Conservation (phyloP, 2,888 invertebrate genomes). For the Drosophila meridiana region DNA sequence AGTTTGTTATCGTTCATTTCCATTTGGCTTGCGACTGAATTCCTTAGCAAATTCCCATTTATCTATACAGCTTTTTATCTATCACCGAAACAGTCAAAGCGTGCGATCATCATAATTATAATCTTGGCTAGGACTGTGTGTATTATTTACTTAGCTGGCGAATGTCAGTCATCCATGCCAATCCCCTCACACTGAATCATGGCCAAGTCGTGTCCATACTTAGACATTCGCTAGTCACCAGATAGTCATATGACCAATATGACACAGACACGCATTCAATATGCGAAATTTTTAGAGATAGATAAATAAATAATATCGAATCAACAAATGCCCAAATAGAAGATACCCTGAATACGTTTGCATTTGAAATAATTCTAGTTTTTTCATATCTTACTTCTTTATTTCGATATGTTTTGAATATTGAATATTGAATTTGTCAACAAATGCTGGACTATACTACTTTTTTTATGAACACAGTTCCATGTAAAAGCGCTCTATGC, state of each 20-base stretch:
- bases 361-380: background rate
- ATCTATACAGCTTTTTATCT: slow-evolving; percentile 18
- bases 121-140: slow-evolving; percentile 11
- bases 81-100: slow-evolving; percentile 1
- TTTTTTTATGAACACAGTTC: background rate
- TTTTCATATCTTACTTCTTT: no score
- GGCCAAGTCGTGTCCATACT: slow-evolving; percentile 64
- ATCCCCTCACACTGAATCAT: slow-evolving; percentile 55
- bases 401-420: no score
- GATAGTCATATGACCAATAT: slow-evolving; percentile 67
- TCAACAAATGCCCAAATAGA: background rate
- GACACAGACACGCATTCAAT: slow-evolving; percentile 36
- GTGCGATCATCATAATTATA: slow-evolving; percentile 26
- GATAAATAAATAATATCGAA: slow-evolving; percentile 8
- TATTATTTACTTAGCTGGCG: slow-evolving; percentile 26
- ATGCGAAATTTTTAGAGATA: slow-evolving; percentile 49
- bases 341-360: background rate
- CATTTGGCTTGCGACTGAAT: slow-evolving; percentile 46
- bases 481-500: background rate
- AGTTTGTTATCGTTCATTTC: slow-evolving; percentile 64
- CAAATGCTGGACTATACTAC: no score
- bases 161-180: slow-evolving; percentile 23
- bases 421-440: no score
- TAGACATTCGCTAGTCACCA: slow-evolving; percentile 71
- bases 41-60: slow-evolving; percentile 26